A percentile compares a stretch with the other conserved stretches of the same genome.
These are phyloP conservation scores for Aethina tumida DNA, from an alignment of 1,140 invertebrate species.

Conservation along the genomic window DNA sequence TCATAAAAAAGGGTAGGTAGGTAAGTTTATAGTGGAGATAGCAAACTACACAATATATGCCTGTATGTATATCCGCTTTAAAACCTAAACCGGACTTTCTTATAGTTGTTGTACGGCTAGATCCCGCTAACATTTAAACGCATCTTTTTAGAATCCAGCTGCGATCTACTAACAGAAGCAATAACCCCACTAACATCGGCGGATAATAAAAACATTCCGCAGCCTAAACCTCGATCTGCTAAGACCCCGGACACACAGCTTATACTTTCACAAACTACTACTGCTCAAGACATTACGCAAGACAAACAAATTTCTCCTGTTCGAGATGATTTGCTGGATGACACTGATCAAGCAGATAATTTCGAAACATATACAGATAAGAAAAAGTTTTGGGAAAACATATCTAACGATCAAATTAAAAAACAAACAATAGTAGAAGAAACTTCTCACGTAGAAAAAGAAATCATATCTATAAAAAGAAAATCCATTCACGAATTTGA, in stretches of 20 bases:
- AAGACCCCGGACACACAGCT: slow-evolving; percentile 21
- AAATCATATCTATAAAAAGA: slow-evolving; percentile 22
- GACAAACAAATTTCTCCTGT: slow-evolving; percentile 29
- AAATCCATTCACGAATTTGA: slow-evolving; percentile 29
- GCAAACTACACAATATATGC: slow-evolving; percentile 13
- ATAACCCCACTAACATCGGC: slow-evolving; percentile 26
- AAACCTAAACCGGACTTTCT: slow-evolving; percentile 13
- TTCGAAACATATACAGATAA: slow-evolving; percentile 35
- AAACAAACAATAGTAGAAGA: slow-evolving; percentile 29
- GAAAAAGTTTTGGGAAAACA: slow-evolving; percentile 42
- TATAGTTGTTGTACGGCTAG: slow-evolving; percentile 29
- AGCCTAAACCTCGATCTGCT: slow-evolving; percentile 32
- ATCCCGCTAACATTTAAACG: slow-evolving; percentile 34
- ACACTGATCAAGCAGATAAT: slow-evolving; percentile 16
- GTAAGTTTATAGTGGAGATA: slow-evolving; percentile 23
- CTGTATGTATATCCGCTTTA: slow-evolving; percentile 17
- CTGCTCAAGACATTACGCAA: slow-evolving; percentile 13
- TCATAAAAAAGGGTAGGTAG: slow-evolving; percentile 6
- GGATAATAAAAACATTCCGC: slow-evolving; percentile 24
- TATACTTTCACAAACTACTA: slow-evolving; percentile 16
- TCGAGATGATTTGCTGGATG: slow-evolving; percentile 27
- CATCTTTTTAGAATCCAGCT: slow-evolving; percentile 37
- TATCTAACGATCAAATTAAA: slow-evolving; percentile 22
- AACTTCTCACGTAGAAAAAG: slow-evolving; percentile 19
- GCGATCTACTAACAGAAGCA: slow-evolving; percentile 28